Conservation (phyloP, 1,140 invertebrate species). For the Holcopasites calliopsidis region DNA sequence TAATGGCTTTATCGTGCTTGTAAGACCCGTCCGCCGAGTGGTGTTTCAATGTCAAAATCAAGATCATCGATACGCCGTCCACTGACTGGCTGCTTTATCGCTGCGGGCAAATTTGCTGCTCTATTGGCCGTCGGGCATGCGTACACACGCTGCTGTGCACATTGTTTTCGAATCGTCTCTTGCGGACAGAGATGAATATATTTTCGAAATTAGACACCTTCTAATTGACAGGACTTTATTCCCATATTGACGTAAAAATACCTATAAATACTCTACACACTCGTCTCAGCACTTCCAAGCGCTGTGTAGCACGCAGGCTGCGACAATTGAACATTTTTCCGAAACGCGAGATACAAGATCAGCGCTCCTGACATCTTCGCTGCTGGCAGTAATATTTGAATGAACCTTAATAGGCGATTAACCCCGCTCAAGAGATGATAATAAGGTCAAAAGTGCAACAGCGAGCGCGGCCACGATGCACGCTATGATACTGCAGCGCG, state of each 20-base stretch:
- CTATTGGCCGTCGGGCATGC: not conserved
- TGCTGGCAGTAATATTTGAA: constrained; percentile 16
- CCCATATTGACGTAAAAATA: too few relatives aligned
- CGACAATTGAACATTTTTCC: not conserved
- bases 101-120: not conserved
- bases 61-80: not conserved
- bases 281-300: not conserved
- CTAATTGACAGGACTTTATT: too few relatives aligned
- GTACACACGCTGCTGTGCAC: not conserved
- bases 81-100: not conserved
- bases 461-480: constrained; percentile 18
- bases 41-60: constrained; percentile 13
- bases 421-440: constrained; percentile 34
- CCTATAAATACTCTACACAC: too few relatives aligned
- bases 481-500: constrained; percentile 1
- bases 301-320: too few relatives aligned
- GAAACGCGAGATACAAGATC: constrained; percentile 9
- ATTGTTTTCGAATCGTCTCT: not conserved
- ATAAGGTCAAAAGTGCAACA: constrained; percentile 32
- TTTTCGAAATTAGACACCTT: too few relatives aligned
- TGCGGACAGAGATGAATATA: too few relatives aligned
- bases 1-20: constrained; percentile 57
- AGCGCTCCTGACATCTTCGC: constrained; percentile 1
- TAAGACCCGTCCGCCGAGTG: constrained; percentile 2
- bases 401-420: constrained; percentile 35